These are phyloP conservation scores for Tyrophagus putrescentiae DNA, from an alignment of 1,140 invertebrate genomes.

Conservation along the genomic window DNA sequence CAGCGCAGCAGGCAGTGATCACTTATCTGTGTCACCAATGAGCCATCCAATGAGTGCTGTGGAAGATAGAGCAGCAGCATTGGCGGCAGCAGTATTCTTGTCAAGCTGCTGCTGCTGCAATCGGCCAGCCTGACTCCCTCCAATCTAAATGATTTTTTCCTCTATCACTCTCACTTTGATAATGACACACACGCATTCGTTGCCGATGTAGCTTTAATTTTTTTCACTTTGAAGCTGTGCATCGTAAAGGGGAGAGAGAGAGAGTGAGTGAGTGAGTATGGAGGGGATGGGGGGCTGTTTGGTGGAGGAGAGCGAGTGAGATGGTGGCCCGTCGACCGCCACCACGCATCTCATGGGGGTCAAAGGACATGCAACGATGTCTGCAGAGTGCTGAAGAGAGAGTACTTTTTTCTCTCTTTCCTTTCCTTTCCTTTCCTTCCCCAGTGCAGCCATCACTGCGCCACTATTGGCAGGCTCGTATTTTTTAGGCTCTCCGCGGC, in stretches of 20 bases:
- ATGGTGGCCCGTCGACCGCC: neutral
- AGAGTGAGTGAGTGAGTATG: neutral
- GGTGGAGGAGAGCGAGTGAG: too few species aligned
- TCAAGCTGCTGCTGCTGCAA: neutral
- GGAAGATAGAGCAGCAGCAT: neutral
- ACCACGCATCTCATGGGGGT: conserved; percentile 9
- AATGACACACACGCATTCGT: conserved; percentile 1
- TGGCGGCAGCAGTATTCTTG: neutral
- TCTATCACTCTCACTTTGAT: conserved; percentile 10
- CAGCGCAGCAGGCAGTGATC: neutral
- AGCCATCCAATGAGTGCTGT: too few species aligned
- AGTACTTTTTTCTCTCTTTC: neutral
- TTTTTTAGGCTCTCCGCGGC: conserved; percentile 6
- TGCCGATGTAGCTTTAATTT: neutral
- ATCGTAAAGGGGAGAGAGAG: conserved; percentile 5
- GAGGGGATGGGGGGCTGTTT: neutral
- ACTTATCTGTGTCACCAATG: conserved; percentile 13
- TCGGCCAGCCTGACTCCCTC: neutral
- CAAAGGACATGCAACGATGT: conserved; percentile 8
- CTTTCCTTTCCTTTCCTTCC: neutral
- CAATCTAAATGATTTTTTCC: conserved; percentile 14
- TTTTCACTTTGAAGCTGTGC: conserved; percentile 7
- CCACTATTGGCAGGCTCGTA: neutral
- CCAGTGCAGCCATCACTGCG: neutral
- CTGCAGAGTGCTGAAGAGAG: too few species aligned